Percentiles rank a stretch among this genome's conserved stretches.
phyloP scores from a whole-genome alignment of 2,113 vertebrate genomes.

The Halichoeres trimaculatus region DNA sequence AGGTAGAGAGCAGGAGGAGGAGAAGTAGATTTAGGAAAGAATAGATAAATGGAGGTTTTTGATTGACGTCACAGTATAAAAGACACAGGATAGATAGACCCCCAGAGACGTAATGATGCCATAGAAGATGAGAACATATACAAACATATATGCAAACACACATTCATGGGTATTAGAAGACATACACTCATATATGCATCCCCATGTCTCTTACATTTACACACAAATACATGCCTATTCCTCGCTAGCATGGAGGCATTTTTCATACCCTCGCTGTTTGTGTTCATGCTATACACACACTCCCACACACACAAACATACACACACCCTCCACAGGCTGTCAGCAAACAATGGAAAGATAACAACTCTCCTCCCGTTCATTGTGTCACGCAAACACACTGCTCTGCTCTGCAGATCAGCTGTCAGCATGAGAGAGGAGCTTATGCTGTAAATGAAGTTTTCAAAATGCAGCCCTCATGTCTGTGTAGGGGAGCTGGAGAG shows the following conservation, averaged over 20 bases:
- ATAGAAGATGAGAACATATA: not conserved
- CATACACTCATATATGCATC: not conserved
- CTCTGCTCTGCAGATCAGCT: constrained; percentile 37
- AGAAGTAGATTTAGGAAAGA: constrained; percentile 34
- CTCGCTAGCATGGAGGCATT: too few species aligned
- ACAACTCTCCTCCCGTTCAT: constrained; percentile 25
- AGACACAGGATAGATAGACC: constrained; percentile 19
- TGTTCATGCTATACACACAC: not conserved
- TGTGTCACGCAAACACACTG: constrained; percentile 37
- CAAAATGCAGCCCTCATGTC: constrained; percentile 13
- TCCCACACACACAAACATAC: not conserved
- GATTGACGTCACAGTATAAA: constrained; percentile 22
- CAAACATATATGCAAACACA: not conserved
- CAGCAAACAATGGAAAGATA: constrained; percentile 56
- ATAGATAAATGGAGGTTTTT: constrained; percentile 43
- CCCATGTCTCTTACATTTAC: not conserved
- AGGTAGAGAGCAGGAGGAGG: constrained; percentile 10
- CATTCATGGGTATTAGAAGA: constrained; percentile 1
- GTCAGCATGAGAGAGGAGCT: constrained; percentile 42
- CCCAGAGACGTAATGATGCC: constrained; percentile 30
- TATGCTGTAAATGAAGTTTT: constrained; percentile 50
- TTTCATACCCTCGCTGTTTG: too few species aligned
- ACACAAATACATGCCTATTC: not conserved
- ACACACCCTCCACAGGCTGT: constrained; percentile 31
- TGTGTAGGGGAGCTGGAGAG: not conserved